Evolutionary conservation across 2,888 invertebrate species (phyloP).

Genomic region (Listrodromus nycthemerus): DNA sequence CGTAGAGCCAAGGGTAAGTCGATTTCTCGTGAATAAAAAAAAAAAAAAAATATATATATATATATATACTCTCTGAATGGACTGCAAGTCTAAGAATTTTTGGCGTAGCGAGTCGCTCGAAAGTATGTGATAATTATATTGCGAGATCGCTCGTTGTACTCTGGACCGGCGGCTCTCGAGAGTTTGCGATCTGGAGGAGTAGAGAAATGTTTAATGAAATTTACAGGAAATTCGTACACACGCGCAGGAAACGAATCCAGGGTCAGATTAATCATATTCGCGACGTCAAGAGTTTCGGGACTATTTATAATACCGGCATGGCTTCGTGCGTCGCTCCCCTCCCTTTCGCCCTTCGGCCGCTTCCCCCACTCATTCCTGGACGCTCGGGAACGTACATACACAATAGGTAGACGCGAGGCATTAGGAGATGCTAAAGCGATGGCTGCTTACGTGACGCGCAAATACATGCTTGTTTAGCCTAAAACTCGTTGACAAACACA

Average conservation of each 20-base stretch:
- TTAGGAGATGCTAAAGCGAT: conserved; percentile 16
- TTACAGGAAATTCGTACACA: conserved; percentile 4
- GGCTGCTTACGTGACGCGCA: conserved; percentile 3
- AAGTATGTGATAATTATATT: not conserved
- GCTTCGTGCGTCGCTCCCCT: not conserved
- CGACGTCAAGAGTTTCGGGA: conserved; percentile 26
- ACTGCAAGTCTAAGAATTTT: not conserved
- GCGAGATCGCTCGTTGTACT: not conserved
- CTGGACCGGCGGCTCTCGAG: not conserved
- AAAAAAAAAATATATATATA: conserved; percentile 10
- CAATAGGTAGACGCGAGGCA: not conserved
- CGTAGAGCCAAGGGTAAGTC: conserved; percentile 80
- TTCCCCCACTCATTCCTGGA: not conserved
- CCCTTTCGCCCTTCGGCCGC: not conserved
- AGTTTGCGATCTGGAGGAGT: not conserved
- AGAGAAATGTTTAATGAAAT: conserved; percentile 7
- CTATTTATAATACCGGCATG: conserved; percentile 39
- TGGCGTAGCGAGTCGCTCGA: not conserved
- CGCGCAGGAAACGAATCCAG: conserved; percentile 19
- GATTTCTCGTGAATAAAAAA: conserved; percentile 12
- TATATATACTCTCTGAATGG: no score
- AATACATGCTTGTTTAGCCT: not conserved
- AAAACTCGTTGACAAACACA: conserved; percentile 48
- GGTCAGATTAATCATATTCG: conserved; percentile 39
- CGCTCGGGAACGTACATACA: not conserved